phyloP scores from a whole-genome alignment of 2,113 vertebrate genomes.

The Scopus umbretta region DNA sequence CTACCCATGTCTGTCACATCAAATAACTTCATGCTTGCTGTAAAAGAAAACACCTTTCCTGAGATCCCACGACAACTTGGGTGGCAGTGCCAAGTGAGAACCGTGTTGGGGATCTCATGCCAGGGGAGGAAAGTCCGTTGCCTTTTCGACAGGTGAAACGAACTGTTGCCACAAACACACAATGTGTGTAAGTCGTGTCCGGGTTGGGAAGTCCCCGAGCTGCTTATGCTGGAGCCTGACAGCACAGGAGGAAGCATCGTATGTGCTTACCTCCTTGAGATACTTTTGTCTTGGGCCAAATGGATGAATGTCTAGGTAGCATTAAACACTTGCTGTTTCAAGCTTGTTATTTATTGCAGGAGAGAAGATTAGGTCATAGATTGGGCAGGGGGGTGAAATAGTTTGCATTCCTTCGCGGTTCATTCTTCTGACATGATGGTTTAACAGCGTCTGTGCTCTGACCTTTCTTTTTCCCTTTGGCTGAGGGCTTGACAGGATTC shows the following conservation, averaged over 20 bases:
- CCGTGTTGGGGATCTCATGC: accelerated
- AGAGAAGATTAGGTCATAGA: neutral
- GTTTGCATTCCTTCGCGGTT: neutral
- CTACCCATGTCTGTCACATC: neutral
- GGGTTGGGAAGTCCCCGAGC: neutral
- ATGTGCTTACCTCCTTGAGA: neutral
- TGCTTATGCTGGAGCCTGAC: neutral
- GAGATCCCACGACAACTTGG: no score
- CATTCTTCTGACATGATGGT: neutral
- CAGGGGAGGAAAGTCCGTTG: neutral
- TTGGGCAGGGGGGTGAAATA: neutral
- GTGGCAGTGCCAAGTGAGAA: neutral
- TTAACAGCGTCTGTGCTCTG: neutral
- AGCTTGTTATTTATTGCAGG: neutral
- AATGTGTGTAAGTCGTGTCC: accelerated
- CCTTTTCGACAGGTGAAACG: neutral
- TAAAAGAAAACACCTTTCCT: neutral
- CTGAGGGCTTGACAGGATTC: neutral
- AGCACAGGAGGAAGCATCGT: neutral
- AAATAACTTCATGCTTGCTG: neutral
- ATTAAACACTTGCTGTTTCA: neutral
- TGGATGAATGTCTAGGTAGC: neutral
- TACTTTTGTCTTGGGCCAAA: neutral
- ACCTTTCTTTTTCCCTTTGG: neutral
- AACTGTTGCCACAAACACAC: neutral